Percentiles rank a stretch among this genome's conserved stretches.
These are phyloP conservation scores for Sylvia atricapilla DNA, from an alignment of 2,113 vertebrate genomes.

Conservation along the genomic window DNA sequence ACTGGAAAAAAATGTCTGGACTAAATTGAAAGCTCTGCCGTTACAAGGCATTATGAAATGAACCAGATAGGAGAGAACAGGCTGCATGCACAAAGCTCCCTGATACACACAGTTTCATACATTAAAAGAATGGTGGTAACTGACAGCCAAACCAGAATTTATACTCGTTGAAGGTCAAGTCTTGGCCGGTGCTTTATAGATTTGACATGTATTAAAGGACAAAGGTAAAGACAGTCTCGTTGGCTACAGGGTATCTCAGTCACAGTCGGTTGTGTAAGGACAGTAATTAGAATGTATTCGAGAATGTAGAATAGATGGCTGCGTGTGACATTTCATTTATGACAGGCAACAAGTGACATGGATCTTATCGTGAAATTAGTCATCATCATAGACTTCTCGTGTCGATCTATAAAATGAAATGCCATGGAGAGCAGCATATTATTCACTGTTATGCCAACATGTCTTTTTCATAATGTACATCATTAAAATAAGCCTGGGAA, in stretches of 20 bases:
- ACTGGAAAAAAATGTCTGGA: neutral
- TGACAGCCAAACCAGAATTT: neutral
- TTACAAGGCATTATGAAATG: neutral
- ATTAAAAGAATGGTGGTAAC: neutral
- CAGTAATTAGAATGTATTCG: constrained; percentile 30
- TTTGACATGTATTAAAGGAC: neutral
- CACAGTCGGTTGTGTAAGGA: neutral
- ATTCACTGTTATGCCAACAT: constrained; percentile 6
- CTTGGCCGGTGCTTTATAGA: neutral
- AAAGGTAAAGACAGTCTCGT: neutral
- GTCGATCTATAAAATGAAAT: neutral
- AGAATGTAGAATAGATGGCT: constrained; percentile 12
- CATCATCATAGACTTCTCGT: neutral
- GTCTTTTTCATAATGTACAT: constrained; percentile 15
- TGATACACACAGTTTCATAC: neutral
- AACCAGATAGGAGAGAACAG: neutral
- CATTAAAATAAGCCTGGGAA: constrained; percentile 50
- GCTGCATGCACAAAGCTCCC: neutral
- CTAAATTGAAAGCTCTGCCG: constrained; percentile 17
- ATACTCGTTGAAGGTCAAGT: neutral
- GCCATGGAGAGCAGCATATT: neutral
- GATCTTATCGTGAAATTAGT: constrained; percentile 45
- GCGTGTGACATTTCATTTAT: constrained; percentile 31
- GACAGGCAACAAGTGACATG: neutral
- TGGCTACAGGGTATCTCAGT: neutral